phyloP scores from a whole-genome alignment of 2,888 invertebrate genomes.

The Acronicta alni region DNA sequence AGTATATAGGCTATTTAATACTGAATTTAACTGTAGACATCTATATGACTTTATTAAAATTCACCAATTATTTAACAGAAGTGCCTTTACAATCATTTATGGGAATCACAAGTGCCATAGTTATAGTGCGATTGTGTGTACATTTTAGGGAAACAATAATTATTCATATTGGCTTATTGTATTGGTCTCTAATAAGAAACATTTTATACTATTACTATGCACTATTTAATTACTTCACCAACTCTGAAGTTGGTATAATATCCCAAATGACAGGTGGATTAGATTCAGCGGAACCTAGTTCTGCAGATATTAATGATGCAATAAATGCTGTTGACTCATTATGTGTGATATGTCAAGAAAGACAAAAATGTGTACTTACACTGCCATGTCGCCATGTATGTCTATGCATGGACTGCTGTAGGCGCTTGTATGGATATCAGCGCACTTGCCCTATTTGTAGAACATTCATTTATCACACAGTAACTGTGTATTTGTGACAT shows the following conservation, averaged over 20 bases:
- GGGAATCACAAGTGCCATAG: slow-evolving; percentile 78
- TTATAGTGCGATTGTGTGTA: slow-evolving; percentile 75
- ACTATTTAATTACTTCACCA: slow-evolving; percentile 78
- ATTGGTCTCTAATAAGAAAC: slow-evolving; percentile 78
- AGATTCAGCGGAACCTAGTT: slow-evolving; percentile 57
- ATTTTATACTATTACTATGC: slow-evolving; percentile 77
- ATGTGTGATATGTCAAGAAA: slow-evolving; percentile 89
- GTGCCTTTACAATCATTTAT: slow-evolving; percentile 84
- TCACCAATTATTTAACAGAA: slow-evolving; percentile 84
- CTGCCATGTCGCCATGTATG: slow-evolving; percentile 89
- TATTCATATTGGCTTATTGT: slow-evolving; percentile 62
- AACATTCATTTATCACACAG: slow-evolving; percentile 87
- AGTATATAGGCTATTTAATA: slow-evolving; percentile 61
- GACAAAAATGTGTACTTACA: slow-evolving; percentile 87
- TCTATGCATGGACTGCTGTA: slow-evolving; percentile 86
- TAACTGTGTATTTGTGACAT: slow-evolving; percentile 86
- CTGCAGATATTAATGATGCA: slow-evolving; percentile 65
- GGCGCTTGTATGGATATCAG: slow-evolving; percentile 83
- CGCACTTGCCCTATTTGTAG: slow-evolving; percentile 88
- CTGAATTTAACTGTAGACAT: slow-evolving; percentile 64
- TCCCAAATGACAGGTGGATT: slow-evolving; percentile 74
- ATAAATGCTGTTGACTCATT: slow-evolving; percentile 74
- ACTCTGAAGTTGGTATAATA: slow-evolving; percentile 79
- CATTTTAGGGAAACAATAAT: slow-evolving; percentile 75
- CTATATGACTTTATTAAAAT: slow-evolving; percentile 75